Evolutionary conservation across 2,113 vertebrate genomes (phyloP).

Genomic region (Fregata magnificens): DNA sequence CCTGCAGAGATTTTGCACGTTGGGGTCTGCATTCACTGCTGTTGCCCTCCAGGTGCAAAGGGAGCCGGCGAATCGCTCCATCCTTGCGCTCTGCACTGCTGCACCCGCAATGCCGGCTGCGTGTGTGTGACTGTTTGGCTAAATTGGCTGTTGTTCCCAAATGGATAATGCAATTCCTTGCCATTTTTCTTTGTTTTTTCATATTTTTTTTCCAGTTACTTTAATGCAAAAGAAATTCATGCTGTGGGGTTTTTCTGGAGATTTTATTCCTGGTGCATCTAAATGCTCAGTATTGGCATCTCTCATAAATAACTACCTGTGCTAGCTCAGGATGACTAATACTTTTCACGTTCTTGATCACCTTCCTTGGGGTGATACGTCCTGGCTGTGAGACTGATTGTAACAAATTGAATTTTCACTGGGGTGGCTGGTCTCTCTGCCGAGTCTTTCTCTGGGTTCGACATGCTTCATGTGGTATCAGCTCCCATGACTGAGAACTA

Average conservation of each 20-base stretch:
- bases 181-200: neutral
- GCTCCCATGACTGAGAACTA: neutral
- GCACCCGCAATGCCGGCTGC: neutral
- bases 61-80: neutral
- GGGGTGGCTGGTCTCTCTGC: neutral
- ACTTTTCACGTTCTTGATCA: neutral
- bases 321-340: neutral
- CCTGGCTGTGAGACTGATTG: neutral
- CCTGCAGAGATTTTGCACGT: neutral
- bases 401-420: neutral
- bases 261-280: neutral
- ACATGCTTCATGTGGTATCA: neutral
- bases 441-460: neutral
- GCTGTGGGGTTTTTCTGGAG: neutral
- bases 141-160: neutral
- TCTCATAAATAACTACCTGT: neutral
- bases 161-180: neutral
- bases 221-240: neutral
- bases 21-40: neutral
- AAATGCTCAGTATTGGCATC: neutral
- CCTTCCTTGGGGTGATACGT: neutral
- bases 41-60: neutral
- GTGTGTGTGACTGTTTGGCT: neutral
- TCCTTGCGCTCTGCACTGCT: neutral
- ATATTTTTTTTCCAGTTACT: neutral